Conservation (phyloP, 2,797 vertebrate genomes). For the Phoebastria nigripes region DNA sequence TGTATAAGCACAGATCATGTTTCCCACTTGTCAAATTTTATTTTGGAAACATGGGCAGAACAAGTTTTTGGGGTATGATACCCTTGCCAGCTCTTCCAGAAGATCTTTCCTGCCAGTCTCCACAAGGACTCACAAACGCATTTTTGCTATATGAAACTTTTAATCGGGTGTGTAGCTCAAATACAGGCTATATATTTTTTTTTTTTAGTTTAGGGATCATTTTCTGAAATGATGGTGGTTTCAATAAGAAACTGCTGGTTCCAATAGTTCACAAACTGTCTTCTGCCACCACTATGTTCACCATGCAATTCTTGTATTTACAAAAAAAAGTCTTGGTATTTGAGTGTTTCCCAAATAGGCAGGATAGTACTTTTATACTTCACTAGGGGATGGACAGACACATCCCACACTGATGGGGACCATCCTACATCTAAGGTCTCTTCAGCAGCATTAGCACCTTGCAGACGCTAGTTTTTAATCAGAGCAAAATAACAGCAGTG, state of each 20-base stretch:
- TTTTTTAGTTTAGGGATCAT: background rate
- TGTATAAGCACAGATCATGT: background rate
- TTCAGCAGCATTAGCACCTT: background rate
- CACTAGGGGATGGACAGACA: background rate
- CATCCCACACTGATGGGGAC: background rate
- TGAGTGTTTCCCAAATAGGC: background rate
- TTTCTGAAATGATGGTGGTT: background rate
- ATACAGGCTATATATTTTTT: background rate
- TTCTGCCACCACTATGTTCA: background rate
- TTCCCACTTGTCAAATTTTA: background rate
- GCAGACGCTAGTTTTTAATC: background rate
- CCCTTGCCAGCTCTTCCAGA: background rate
- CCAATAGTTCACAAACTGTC: background rate
- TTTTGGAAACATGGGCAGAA: background rate
- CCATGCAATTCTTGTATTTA: background rate
- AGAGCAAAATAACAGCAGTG: background rate
- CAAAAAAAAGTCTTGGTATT: background rate
- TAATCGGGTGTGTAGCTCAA: fast-evolving
- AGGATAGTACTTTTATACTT: background rate
- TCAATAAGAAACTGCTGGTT: background rate
- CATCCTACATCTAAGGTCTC: background rate
- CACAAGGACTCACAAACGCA: background rate
- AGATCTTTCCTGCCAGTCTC: background rate
- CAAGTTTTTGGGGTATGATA: background rate
- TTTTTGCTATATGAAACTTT: background rate